Evolutionary conservation across 1,140 invertebrate genomes (phyloP), one percentile per base, ranked within the genome.

Genomic region (Psilanteris sp.): DNA sequence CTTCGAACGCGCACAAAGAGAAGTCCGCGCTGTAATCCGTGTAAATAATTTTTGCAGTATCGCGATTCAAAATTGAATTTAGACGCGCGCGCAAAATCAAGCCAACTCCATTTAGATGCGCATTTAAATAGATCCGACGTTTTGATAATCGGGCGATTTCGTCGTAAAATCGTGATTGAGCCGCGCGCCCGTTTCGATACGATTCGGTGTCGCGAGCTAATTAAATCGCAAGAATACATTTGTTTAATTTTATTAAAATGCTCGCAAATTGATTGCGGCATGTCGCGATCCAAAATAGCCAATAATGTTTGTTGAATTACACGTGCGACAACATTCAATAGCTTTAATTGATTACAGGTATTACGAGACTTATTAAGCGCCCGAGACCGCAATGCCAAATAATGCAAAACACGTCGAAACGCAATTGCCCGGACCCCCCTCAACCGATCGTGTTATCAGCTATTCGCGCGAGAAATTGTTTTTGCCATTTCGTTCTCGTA

Each of bases 291-390:
- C n/a, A 15, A 59, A 59, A 34, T 13, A 34, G 11, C 11, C 8
- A 34, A 43, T 59, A 59, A 59, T 59, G 26, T 59, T 32, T 15
- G 10, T 59, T 14, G 24, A 22, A 34, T 26, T 59, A 36, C 41
- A 27, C 8, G 14, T 11, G 7, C 4, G 20, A 39, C 36, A 18
- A 32, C n/a, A 27, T 29, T 39, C 18, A 16, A n/a, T 10, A 10
- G 22, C 9, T 36, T 36, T 37, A 61, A 46, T 37, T 46, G 41
- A 61, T 61, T 46, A 37, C 20, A 5, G 31, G 6, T 11, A 36
- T 61, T 61, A 46, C 39, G 27, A 34, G 27, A 34, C 27, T 59
- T 46, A 46, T 31, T 55, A 20, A 55, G 29, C 15, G 36, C 10
- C 9, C 26, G 34, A 37, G 18, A 2, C 4, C 36, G 24, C n/a